phyloP scores from a whole-genome alignment of 1,140 invertebrate species.

The Aphelenchoides fujianensis region DNA sequence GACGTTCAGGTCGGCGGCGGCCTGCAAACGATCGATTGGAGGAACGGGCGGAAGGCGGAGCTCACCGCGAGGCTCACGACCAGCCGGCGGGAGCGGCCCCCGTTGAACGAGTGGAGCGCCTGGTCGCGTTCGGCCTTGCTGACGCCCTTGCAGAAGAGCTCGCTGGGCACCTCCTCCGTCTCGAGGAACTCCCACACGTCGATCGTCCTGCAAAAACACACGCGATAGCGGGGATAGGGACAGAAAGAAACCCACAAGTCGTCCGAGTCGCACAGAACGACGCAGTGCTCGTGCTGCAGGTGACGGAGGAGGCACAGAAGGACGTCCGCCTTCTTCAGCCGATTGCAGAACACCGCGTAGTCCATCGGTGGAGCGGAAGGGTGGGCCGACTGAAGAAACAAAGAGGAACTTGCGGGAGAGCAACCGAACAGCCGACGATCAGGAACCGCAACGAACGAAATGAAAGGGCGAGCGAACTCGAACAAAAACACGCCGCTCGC shows the following conservation, averaged over 20 bases:
- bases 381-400: too few species aligned
- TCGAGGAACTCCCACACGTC: neutral
- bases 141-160: neutral
- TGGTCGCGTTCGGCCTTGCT: neutral
- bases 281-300: conserved; percentile 77
- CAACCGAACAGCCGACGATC: too few species aligned
- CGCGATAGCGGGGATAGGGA: neutral
- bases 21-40: neutral
- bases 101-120: neutral
- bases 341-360: conserved; percentile 49
- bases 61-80: neutral
- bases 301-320: conserved; percentile 61
- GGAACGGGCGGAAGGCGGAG: neutral
- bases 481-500: too few species aligned
- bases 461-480: too few species aligned
- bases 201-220: neutral
- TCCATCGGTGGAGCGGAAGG: conserved; percentile 70
- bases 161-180: neutral
- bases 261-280: conserved; percentile 85
- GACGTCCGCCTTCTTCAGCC: conserved; percentile 1
- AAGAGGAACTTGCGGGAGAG: too few species aligned
- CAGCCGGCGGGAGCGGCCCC: neutral
- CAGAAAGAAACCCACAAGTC: conserved; percentile 66
- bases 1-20: neutral
- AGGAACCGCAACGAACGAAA: too few species aligned